A percentile compares a stretch with the other conserved stretches of the same genome.
phyloP scores from a whole-genome alignment of 2,888 invertebrate genomes.

The Trissoscelio sp. region DNA sequence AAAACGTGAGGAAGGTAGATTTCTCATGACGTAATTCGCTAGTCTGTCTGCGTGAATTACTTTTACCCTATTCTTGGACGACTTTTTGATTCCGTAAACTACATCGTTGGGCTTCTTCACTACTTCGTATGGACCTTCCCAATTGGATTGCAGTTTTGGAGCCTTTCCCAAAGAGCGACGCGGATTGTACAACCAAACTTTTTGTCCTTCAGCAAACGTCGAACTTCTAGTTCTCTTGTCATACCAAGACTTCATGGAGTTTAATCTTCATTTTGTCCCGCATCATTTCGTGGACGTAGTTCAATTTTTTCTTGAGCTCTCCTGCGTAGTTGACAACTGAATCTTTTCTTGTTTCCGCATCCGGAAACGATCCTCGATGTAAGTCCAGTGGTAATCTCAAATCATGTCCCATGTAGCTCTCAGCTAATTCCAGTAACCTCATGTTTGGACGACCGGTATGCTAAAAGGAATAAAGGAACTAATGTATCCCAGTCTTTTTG shows the following conservation, averaged over 20 bases:
- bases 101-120: too few relatives aligned
- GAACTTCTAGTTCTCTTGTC: not conserved
- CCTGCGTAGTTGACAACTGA: too few relatives aligned
- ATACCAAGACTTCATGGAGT: not conserved
- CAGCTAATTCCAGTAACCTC: conserved; percentile 32
- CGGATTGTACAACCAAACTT: conserved; percentile 23
- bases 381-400: conserved; percentile 20
- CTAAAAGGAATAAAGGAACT: conserved; percentile 47
- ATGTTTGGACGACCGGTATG: conserved; percentile 49
- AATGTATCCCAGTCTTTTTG: conserved; percentile 36
- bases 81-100: too few relatives aligned
- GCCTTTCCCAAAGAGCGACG: not conserved
- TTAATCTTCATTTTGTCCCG: not conserved
- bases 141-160: too few relatives aligned
- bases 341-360: too few relatives aligned
- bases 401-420: conserved; percentile 19
- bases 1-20: too few relatives aligned
- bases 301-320: not conserved
- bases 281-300: not conserved
- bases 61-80: too few relatives aligned
- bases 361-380: not conserved
- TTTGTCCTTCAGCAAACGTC: not conserved
- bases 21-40: too few relatives aligned
- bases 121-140: too few relatives aligned
- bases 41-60: too few relatives aligned